A percentile compares a stretch with the other conserved stretches of the same genome.
Evolutionary conservation across 2,888 invertebrate species (phyloP).

Genomic region (Caenorhabditis wallacei): DNA sequence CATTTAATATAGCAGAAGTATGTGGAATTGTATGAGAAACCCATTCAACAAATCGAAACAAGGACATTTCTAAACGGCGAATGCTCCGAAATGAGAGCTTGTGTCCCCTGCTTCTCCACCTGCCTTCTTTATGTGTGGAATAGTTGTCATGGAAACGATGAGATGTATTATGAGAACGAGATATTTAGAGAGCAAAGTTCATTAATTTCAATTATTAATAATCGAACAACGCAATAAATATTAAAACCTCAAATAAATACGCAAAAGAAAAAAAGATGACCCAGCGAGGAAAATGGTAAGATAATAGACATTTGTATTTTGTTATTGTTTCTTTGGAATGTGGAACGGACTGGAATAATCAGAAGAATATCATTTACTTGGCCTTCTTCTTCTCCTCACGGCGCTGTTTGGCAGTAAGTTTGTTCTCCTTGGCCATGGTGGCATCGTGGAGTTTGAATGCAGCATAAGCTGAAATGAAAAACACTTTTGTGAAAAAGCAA

Average conservation of each 20-base stretch:
- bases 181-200: neutral
- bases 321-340: constrained; percentile 45
- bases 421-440: constrained; percentile 50
- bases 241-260: constrained; percentile 37
- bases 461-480: constrained; percentile 50
- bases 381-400: constrained; percentile 64
- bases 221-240: constrained; percentile 18
- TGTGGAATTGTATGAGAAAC: constrained; percentile 50
- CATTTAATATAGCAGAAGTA: constrained; percentile 30
- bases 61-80: constrained; percentile 43
- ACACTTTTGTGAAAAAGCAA: neutral
- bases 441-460: constrained; percentile 53
- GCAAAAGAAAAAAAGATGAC: constrained; percentile 2
- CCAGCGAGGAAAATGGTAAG: neutral
- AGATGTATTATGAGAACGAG: neutral
- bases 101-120: neutral
- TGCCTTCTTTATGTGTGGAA: neutral
- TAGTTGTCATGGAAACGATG: constrained; percentile 31
- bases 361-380: constrained; percentile 41
- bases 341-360: neutral
- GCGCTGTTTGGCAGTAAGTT: constrained; percentile 35
- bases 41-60: constrained; percentile 65
- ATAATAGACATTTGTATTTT: neutral
- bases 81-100: constrained; percentile 1
- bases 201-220: constrained; percentile 7